Percentiles rank a stretch among this genome's conserved stretches.
phyloP scores from a whole-genome alignment of 2,113 vertebrate species.

The Chloropsis hardwickii region DNA sequence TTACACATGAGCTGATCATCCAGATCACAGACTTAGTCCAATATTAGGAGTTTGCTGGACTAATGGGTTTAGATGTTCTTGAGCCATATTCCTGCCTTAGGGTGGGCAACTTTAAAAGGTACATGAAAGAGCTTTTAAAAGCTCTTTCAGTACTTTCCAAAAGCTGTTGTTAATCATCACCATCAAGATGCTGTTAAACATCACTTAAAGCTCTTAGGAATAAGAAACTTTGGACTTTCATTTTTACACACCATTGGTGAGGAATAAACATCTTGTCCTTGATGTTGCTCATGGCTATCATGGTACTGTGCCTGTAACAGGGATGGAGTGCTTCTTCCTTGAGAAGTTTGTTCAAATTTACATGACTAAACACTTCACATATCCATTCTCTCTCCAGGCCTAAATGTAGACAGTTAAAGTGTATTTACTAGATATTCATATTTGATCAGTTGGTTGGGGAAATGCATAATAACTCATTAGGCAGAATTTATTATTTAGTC shows the following conservation, averaged over 20 bases:
- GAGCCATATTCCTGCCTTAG: neutral
- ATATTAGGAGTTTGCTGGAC: neutral
- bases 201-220: neutral
- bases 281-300: neutral
- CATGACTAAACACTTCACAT: neutral
- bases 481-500: conserved; percentile 21
- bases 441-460: conserved; percentile 56
- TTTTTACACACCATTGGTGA: neutral
- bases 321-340: neutral
- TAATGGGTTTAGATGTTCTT: neutral
- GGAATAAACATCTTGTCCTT: neutral
- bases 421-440: conserved; percentile 6
- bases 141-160: neutral
- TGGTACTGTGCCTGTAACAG: neutral
- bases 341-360: neutral
- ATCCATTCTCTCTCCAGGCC: neutral
- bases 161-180: neutral
- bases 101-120: neutral
- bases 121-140: neutral
- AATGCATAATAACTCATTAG: conserved; percentile 44
- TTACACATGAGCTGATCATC: neutral
- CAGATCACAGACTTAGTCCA: neutral
- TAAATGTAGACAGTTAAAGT: conserved; percentile 25
- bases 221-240: neutral
- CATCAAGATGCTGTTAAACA: neutral